Base-by-base conservation (phyloP, 1,140 invertebrate species). In the Rhyacophila brunnea region DNA sequence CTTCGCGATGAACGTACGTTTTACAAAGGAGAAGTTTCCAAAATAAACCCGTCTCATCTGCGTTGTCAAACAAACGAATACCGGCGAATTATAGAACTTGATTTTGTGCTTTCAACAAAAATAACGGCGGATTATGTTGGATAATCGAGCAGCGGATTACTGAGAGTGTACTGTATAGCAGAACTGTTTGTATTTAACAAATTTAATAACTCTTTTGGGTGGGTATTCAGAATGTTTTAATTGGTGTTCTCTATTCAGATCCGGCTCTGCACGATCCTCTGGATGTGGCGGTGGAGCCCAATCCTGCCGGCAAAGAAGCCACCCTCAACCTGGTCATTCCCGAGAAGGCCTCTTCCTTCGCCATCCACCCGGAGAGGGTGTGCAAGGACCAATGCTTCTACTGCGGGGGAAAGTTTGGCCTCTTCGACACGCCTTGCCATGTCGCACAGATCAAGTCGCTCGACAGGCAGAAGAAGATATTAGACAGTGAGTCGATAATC, bases 381-480 rank as follows among this genome's bases (percentile, higher is more conserved):
- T 93, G 90, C 69, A 84, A 86, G 64, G 89, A 92, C 70, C 87
- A 91, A 61, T 93, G 90, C 69, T 89, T 86, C 64, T 92, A 91
- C 67, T 93, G 90, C 67, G 88, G 88, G 63, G 89, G 89, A 6
- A 92, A 91, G 71, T 92, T 93, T 64, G 90, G 90, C 0, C 83
- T 89, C 0, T 84, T 90, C 46, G 90, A 93, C 66, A 92, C 90
- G 0, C 90, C 90, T 0, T 91, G 90, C 75, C 90, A 93, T 70
- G 84, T 93, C 32, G 89, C 88, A 0, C 89, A 91, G 71, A 86
- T 92, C 71, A 92, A 92, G 68, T 89, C 86, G 20, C 77, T 83
- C 6, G 90, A 91, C 46, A 77, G 87, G 32, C 87, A 90, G 68
- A 85, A 87, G 66, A 90, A 90, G 68, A 89, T 91, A 35, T 72